Conservation (phyloP, 2,113 vertebrate genomes). For the Cyphomyrus discorhynchus region DNA sequence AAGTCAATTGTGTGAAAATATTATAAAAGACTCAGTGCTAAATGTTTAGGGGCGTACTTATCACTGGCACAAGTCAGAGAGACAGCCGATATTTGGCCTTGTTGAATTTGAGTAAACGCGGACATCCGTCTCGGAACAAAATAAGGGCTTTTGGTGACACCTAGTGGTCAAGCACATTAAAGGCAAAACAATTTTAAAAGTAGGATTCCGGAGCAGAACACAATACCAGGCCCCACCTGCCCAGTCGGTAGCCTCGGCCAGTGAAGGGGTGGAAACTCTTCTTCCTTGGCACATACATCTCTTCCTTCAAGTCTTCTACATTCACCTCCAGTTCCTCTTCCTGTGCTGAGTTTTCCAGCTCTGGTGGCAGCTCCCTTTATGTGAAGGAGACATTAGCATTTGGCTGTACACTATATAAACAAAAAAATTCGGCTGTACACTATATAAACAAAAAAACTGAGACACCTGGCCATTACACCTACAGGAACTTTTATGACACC, state of each 20-base stretch:
- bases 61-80: neutral
- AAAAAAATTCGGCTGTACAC: neutral
- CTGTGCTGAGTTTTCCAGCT: conserved; percentile 71
- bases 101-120: conserved; percentile 15
- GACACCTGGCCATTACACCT: neutral
- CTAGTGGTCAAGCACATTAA: conserved; percentile 47
- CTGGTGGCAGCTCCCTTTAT: conserved; percentile 77
- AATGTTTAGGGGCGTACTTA: neutral
- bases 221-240: conserved; percentile 68
- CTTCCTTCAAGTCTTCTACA: conserved; percentile 83
- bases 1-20: neutral
- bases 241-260: conserved; percentile 81
- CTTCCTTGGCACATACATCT: conserved; percentile 72
- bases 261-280: conserved; percentile 83
- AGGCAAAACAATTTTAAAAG: neutral
- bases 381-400: conserved; percentile 20
- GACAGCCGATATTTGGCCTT: neutral
- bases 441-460: neutral
- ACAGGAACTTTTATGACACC: neutral
- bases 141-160: conserved; percentile 39
- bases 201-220: neutral
- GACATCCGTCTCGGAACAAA: neutral
- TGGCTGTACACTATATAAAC: neutral
- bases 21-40: neutral
- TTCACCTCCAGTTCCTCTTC: conserved; percentile 86